Conservation (phyloP, 2,888 invertebrate species). For the Leptogaster cylindrica region DNA sequence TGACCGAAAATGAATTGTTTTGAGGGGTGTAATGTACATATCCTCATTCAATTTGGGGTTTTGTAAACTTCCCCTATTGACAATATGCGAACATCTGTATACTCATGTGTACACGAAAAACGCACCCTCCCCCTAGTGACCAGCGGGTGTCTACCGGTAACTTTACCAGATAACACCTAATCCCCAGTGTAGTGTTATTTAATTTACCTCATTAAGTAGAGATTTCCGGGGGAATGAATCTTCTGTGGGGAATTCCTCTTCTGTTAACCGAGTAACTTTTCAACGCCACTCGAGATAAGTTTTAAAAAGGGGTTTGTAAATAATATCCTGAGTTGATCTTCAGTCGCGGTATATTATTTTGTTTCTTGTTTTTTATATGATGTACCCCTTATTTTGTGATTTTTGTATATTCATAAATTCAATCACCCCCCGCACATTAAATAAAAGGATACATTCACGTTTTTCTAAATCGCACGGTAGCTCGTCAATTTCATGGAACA, state of each 20-base stretch:
- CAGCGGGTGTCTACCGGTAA: not conserved
- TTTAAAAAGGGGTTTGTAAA: not conserved
- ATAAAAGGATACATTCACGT: not conserved
- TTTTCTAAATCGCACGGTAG: not conserved
- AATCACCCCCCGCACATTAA: not conserved
- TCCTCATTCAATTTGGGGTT: not conserved
- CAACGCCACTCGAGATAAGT: slow-evolving; percentile 9
- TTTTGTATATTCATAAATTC: too few relatives aligned
- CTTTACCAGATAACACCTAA: slow-evolving; percentile 7
- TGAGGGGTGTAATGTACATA: not conserved
- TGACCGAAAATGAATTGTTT: not conserved
- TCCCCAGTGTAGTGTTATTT: slow-evolving; percentile 27
- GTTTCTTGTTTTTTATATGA: too few relatives aligned
- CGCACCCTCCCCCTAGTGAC: too few relatives aligned
- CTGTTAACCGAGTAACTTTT: not conserved
- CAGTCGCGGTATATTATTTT: too few relatives aligned
- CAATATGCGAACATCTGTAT: not conserved
- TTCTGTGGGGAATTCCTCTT: not conserved
- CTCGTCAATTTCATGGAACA: slow-evolving; percentile 13
- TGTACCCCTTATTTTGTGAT: too few relatives aligned
- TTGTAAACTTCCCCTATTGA: not conserved
- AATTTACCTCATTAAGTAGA: slow-evolving; percentile 24
- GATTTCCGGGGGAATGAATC: not conserved
- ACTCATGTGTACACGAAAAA: not conserved
- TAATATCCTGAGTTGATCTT: not conserved